Percentiles rank a stretch among this genome's conserved stretches.
Conservation (phyloP, 2,797 vertebrate genomes). For the Morelia viridis region DNA sequence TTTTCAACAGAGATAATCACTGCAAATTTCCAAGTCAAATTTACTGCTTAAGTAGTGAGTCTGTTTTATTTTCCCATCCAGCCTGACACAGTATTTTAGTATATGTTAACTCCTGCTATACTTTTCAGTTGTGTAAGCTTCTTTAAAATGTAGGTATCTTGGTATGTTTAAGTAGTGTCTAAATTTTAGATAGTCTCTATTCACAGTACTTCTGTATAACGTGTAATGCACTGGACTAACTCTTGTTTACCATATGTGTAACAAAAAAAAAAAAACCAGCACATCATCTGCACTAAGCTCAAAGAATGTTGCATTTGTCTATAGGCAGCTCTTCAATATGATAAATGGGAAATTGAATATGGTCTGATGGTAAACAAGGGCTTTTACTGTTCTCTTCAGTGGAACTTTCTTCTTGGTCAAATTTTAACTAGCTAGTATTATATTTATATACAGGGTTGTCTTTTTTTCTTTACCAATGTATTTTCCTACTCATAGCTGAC, state of each 20-base stretch:
- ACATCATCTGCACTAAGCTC: conserved; percentile 91
- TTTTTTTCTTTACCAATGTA: conserved; percentile 95
- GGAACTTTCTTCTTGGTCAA: conserved; percentile 87
- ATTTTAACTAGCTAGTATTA: conserved; percentile 89
- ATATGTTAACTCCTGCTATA: conserved; percentile 70
- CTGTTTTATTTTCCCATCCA: conserved; percentile 56
- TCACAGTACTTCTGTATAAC: conserved; percentile 77
- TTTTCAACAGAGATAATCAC: conserved; percentile 49
- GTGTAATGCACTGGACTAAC: conserved; percentile 94
- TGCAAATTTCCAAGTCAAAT: conserved; percentile 62
- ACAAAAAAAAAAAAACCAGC: conserved; percentile 82
- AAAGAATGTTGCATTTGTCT: conserved; percentile 89
- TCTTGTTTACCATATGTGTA: conserved; percentile 94
- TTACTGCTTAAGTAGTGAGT: conserved; percentile 62
- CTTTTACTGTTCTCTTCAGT: conserved; percentile 88
- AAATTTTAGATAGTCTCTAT: conserved; percentile 74
- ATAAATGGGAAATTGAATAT: conserved; percentile 83
- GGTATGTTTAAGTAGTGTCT: conserved; percentile 75
- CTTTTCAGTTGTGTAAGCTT: conserved; percentile 71
- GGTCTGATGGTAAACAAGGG: conserved; percentile 94
- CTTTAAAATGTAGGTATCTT: conserved; percentile 72
- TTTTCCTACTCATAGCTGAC: conserved; percentile 99
- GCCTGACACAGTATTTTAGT: conserved; percentile 72
- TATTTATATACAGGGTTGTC: conserved; percentile 92
- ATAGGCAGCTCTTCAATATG: conserved; percentile 91